A percentile compares a stretch with the other conserved stretches of the same genome.
phyloP scores from a whole-genome alignment of 2,113 vertebrate genomes.

The Corvus hawaiiensis region DNA sequence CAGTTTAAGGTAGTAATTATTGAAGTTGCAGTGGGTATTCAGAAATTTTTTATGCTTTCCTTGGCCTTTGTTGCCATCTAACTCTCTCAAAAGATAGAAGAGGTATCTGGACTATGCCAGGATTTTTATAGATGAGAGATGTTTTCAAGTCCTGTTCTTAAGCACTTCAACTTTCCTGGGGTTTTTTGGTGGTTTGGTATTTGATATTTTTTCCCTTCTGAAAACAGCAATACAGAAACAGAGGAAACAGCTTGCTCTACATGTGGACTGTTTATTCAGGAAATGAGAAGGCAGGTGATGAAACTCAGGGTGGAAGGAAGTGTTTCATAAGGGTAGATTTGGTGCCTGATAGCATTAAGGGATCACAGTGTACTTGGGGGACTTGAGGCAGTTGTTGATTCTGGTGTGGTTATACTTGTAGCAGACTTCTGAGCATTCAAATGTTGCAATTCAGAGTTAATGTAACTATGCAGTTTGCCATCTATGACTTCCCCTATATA shows the following conservation, averaged over 20 bases:
- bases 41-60: neutral
- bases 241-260: neutral
- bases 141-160: neutral
- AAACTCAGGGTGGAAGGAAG: conserved; percentile 4
- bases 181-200: neutral
- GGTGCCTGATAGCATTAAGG: neutral
- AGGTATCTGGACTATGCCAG: neutral
- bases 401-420: neutral
- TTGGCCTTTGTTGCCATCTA: neutral
- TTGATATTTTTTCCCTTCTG: neutral
- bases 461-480: neutral
- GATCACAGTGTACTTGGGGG: neutral
- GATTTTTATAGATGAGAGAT: neutral
- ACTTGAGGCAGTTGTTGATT: neutral
- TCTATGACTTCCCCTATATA: neutral
- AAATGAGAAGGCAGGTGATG: conserved; percentile 28
- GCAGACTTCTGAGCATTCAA: neutral
- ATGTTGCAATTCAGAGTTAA: neutral
- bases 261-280: neutral
- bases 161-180: neutral
- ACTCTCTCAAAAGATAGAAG: neutral
- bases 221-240: neutral
- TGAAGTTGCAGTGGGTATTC: neutral
- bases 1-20: neutral
- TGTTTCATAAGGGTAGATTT: neutral